phyloP scores from a whole-genome alignment of 2,888 invertebrate genomes.

The Synergus umbraculus region DNA sequence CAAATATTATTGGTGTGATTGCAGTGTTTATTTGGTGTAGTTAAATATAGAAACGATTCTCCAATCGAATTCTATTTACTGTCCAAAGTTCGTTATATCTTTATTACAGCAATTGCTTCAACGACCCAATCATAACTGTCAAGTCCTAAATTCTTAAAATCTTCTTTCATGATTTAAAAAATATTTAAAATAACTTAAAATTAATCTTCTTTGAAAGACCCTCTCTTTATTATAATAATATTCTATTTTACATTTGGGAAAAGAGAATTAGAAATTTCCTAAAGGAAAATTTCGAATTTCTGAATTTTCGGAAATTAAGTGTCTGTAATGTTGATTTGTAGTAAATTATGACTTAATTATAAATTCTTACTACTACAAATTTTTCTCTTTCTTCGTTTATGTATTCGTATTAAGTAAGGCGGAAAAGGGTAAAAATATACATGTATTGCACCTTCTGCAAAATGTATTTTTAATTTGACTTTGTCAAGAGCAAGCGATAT shows the following conservation, averaged over 20 bases:
- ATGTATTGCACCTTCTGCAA: conserved; percentile 31
- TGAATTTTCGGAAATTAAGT: background rate
- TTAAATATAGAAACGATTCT: conserved; percentile 46
- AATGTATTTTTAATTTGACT: conserved; percentile 58
- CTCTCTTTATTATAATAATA: background rate
- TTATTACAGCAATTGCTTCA: background rate
- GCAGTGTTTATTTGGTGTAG: conserved; percentile 45
- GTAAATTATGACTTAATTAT: background rate
- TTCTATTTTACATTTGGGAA: background rate
- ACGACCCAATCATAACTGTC: background rate
- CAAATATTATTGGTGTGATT: conserved; percentile 40
- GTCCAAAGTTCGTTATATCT: conserved; percentile 31
- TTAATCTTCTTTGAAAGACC: background rate
- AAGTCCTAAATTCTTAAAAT: background rate
- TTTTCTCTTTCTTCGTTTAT: no score
- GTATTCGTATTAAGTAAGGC: background rate
- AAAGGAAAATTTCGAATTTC: background rate
- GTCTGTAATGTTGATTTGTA: background rate
- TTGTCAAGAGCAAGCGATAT: conserved; percentile 37
- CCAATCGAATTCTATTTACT: conserved; percentile 19
- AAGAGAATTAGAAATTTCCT: background rate
- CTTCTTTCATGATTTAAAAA: background rate
- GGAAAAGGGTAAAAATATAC: conserved; percentile 55
- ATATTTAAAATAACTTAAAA: background rate
- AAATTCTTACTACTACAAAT: no score